Evolutionary conservation across 2,888 invertebrate genomes (phyloP).

Genomic region (Mechanitis messenoides): DNA sequence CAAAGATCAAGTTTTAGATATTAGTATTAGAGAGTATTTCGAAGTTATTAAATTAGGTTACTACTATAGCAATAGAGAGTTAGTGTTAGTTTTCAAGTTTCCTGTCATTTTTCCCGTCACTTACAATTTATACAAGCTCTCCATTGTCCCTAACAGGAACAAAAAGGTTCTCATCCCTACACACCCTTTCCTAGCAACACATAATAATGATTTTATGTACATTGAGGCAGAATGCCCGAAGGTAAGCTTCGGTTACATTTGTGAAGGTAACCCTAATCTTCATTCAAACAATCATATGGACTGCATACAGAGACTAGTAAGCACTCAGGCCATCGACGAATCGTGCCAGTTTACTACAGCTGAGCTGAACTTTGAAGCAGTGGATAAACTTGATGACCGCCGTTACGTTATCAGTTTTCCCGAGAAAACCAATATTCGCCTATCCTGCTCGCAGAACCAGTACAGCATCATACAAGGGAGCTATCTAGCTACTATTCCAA

Average conservation of each 20-base stretch:
- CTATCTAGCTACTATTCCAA: no score
- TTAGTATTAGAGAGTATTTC: slow-evolving; percentile 3
- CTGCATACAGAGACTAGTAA: no score
- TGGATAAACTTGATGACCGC: no score
- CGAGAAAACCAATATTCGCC: no score
- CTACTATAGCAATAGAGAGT: neutral
- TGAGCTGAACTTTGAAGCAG: no score
- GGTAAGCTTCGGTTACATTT: slow-evolving; percentile 24
- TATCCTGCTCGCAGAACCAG: no score
- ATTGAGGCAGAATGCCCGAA: slow-evolving; percentile 35
- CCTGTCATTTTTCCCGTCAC: neutral
- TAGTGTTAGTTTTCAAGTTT: neutral
- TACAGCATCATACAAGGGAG: no score
- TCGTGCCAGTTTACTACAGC: no score
- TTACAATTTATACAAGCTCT: neutral
- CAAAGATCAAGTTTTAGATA: neutral
- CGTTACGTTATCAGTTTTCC: no score
- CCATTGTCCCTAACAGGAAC: slow-evolving; percentile 20
- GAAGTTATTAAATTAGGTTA: neutral
- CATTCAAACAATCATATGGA: no score
- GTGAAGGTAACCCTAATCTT: slow-evolving; percentile 8
- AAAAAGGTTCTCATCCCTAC: slow-evolving; percentile 25
- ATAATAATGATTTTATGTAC: slow-evolving; percentile 26
- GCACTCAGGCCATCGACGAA: no score
- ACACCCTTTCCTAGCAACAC: slow-evolving; percentile 29